These are phyloP conservation scores for Myotis brandtii DNA, from an alignment of 2,113 vertebrate species.

Conservation along the genomic window DNA sequence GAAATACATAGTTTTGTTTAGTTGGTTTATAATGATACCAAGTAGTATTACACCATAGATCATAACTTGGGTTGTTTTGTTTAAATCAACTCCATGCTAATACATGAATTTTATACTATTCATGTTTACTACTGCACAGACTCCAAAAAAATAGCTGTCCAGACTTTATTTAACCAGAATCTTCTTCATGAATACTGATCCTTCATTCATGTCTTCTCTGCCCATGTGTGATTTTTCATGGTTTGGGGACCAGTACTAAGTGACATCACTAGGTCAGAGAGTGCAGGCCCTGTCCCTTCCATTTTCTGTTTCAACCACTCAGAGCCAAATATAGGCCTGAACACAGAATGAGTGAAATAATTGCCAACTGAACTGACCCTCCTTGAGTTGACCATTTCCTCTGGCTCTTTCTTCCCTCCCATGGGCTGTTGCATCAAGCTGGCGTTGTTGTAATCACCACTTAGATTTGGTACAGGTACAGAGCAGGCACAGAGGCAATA, in stretches of 20 bases:
- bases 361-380: neutral
- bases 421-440: neutral
- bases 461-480: neutral
- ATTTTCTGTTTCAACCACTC: neutral
- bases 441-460: neutral
- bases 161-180: neutral
- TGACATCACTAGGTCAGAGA: neutral
- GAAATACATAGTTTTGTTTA: neutral
- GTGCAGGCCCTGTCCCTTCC: rapidly evolving
- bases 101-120: neutral
- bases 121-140: neutral
- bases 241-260: neutral
- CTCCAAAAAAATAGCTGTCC: neutral
- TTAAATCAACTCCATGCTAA: neutral
- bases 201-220: neutral
- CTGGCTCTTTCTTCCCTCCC: neutral
- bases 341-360: neutral
- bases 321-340: neutral
- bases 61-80: neutral
- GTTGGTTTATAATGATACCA: neutral
- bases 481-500: neutral
- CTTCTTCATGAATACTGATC: neutral
- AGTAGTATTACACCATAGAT: neutral
- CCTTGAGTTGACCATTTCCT: neutral
- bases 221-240: neutral